Percentiles rank a stretch among this genome's conserved stretches.
Conservation (phyloP, 2,888 invertebrate species). For the Pseudococcus longispinus region DNA sequence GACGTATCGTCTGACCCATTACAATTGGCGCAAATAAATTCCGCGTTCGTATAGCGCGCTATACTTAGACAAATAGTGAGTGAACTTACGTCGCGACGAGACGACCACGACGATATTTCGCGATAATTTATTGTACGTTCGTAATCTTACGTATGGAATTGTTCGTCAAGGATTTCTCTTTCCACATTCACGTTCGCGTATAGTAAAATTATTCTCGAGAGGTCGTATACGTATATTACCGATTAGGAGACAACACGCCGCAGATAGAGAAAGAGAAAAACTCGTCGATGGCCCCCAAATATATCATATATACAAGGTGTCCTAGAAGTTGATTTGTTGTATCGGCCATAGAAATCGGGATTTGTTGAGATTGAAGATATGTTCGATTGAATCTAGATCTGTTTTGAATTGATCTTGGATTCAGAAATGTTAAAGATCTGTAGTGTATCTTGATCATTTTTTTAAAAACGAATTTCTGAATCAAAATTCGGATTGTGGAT, state of each 20-base stretch:
- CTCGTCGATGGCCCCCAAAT: not conserved
- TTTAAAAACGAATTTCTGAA: too few relatives aligned
- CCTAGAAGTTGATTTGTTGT: too few relatives aligned
- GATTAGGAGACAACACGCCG: not conserved
- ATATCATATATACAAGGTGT: too few relatives aligned
- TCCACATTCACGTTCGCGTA: not conserved
- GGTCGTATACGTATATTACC: slow-evolving; percentile 14
- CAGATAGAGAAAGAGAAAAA: not conserved
- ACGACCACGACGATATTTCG: not conserved
- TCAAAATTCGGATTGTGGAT: too few relatives aligned
- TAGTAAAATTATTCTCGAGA: not conserved
- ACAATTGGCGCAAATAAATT: not conserved
- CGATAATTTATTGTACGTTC: not conserved
- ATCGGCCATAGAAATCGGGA: too few relatives aligned
- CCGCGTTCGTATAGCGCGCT: not conserved
- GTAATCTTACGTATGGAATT: slow-evolving; percentile 12
- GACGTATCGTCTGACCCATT: not conserved
- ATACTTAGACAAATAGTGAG: not conserved
- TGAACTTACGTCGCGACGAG: not conserved
- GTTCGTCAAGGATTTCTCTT: slow-evolving; percentile 18
- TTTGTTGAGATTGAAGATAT: too few relatives aligned
- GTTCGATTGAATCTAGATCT: too few relatives aligned
- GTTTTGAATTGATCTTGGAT: too few relatives aligned
- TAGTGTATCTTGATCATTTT: too few relatives aligned
- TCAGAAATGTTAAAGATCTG: too few relatives aligned